Percentiles rank a stretch among this genome's conserved stretches.
Evolutionary conservation across 2,888 invertebrate species (phyloP).

Genomic region (Erebia ligea): DNA sequence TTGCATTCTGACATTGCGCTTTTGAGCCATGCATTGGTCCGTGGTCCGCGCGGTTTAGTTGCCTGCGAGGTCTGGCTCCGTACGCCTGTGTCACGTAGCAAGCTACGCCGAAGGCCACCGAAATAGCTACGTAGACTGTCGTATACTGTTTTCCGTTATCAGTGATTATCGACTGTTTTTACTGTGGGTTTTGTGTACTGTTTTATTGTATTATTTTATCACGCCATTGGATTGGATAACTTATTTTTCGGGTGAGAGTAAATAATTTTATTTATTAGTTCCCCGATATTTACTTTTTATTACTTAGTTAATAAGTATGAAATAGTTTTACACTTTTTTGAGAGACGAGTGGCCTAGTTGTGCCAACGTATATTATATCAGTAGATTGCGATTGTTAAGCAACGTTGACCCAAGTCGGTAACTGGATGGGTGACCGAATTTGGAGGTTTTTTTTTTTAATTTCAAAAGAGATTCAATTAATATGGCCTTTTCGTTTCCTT

Average conservation of each 20-base stretch:
- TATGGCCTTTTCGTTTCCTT: too few species aligned
- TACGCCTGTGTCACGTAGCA: constrained; percentile 46
- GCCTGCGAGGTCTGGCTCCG: constrained; percentile 56
- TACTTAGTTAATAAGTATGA: too few species aligned
- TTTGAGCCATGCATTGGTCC: constrained; percentile 51
- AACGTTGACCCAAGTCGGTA: too few species aligned
- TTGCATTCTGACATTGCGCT: constrained; percentile 34
- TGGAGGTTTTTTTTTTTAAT: too few species aligned
- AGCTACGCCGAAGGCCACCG: constrained; percentile 40
- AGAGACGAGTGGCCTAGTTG: too few species aligned
- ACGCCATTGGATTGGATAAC: constrained; percentile 36
- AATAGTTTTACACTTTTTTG: too few species aligned
- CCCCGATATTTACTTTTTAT: too few species aligned
- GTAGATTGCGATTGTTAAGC: too few species aligned
- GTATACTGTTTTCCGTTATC: constrained; percentile 19
- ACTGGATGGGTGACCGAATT: too few species aligned
- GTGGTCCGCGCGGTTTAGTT: constrained; percentile 55
- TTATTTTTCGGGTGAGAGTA: constrained; percentile 28
- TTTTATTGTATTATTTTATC: constrained; percentile 27
- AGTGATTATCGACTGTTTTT: constrained; percentile 29
- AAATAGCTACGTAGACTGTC: constrained; percentile 26
- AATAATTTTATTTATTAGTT: background rate
- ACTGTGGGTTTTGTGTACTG: constrained; percentile 34
- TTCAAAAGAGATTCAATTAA: too few species aligned
- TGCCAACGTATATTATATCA: too few species aligned